These are phyloP conservation scores for Sitta carolinensis DNA, from an alignment of 2,797 vertebrate genomes.

Conservation along the genomic window DNA sequence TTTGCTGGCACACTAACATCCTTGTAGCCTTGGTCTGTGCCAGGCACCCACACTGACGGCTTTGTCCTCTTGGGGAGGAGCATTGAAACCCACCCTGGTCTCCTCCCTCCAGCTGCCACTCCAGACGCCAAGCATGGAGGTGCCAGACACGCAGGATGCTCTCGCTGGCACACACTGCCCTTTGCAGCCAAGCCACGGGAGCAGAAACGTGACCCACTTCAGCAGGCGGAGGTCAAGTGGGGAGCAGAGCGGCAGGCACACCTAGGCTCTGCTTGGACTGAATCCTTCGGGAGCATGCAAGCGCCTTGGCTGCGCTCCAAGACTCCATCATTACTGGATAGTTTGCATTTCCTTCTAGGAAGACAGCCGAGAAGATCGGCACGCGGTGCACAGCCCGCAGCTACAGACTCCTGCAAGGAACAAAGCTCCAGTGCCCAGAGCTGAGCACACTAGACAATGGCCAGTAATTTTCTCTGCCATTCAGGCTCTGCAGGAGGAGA, in stretches of 20 bases:
- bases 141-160: not conserved
- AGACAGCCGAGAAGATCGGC: slow-evolving; percentile 27
- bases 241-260: slow-evolving; percentile 14
- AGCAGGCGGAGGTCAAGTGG: slow-evolving; percentile 21
- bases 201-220: not conserved
- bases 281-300: not conserved
- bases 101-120: not conserved
- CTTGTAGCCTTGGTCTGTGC: not conserved
- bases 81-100: not conserved
- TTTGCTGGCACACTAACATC: rapidly evolving
- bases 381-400: not conserved
- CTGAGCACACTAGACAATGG: rapidly evolving
- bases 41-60: not conserved
- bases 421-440: not conserved
- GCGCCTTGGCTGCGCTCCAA: not conserved
- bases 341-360: slow-evolving; percentile 62
- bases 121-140: rapidly evolving
- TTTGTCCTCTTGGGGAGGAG: not conserved
- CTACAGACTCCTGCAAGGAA: slow-evolving; percentile 34
- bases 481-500: not conserved
- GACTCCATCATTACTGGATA: slow-evolving; percentile 56
- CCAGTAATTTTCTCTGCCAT: not conserved
- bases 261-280: not conserved
- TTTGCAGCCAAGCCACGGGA: not conserved
- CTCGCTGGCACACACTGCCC: not conserved